A percentile compares a stretch with the other conserved stretches of the same genome.
Conservation (phyloP, 2,888 invertebrate genomes). For the Lithosia quadra region DNA sequence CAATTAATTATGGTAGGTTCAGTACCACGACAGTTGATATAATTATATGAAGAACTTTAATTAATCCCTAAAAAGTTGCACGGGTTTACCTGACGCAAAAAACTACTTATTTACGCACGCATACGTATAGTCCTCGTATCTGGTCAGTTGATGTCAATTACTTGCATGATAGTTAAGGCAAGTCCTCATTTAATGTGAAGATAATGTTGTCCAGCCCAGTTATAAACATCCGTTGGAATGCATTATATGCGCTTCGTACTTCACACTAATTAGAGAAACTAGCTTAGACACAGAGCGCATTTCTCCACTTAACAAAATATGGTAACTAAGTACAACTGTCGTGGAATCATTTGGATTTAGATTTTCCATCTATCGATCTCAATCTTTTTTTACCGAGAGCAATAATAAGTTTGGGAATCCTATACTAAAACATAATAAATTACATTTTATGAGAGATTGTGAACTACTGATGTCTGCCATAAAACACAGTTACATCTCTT, state of each 20-base stretch:
- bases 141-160: constrained; percentile 23
- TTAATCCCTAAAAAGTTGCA: too few species aligned
- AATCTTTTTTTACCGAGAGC: background rate
- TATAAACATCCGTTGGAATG: constrained; percentile 18
- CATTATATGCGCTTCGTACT: constrained; percentile 14
- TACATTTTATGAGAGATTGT: background rate
- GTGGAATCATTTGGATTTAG: background rate
- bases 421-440: too few species aligned
- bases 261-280: constrained; percentile 21
- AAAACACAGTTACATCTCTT: background rate
- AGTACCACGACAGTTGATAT: too few species aligned
- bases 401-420: too few species aligned
- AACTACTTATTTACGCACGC: background rate
- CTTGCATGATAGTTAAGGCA: constrained; percentile 22
- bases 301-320: constrained; percentile 4
- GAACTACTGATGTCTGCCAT: background rate
- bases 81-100: too few species aligned
- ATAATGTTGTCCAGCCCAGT: constrained; percentile 16
- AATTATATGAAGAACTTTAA: too few species aligned
- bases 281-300: background rate
- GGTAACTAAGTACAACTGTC: background rate
- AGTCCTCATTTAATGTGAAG: constrained; percentile 27
- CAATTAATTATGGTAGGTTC: background rate
- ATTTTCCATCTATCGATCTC: too few species aligned
- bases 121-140: constrained; percentile 6